phyloP scores from a whole-genome alignment of 2,888 invertebrate genomes.

The Meloe dianella region DNA sequence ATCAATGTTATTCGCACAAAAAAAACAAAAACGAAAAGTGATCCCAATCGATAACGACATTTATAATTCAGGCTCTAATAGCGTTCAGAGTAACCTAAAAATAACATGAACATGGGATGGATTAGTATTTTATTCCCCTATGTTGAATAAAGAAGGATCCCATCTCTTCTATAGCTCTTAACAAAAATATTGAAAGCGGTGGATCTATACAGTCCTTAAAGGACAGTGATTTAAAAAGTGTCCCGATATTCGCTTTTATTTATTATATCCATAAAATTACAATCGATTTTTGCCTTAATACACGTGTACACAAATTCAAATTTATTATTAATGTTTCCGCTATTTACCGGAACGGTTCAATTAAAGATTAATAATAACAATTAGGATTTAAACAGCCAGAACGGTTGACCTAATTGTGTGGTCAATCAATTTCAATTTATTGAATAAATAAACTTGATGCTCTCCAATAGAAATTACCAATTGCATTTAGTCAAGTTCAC shows the following conservation, averaged over 20 bases:
- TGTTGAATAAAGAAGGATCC: background rate
- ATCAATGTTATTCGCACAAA: background rate
- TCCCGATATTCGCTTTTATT: no score
- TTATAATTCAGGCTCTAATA: slow-evolving; percentile 32
- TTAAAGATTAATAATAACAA: no score
- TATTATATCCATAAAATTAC: no score
- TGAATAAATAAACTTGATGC: background rate
- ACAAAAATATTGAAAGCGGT: background rate
- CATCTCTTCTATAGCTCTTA: background rate
- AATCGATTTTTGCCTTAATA: no score
- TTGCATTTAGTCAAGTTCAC: background rate
- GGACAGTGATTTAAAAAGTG: background rate
- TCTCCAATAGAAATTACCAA: background rate
- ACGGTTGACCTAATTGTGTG: no score
- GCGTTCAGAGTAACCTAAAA: slow-evolving; percentile 24
- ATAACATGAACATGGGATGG: slow-evolving; percentile 13
- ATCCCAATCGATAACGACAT: slow-evolving; percentile 24
- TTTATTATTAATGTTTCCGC: no score
- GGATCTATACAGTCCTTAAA: background rate
- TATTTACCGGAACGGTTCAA: no score
- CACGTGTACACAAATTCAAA: no score
- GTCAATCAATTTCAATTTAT: background rate
- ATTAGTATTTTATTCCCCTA: background rate
- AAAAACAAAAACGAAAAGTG: background rate
- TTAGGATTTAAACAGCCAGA: no score